Evolutionary conservation across 2,888 invertebrate genomes (phyloP).

Genomic region (Vesta saturnalis): DNA sequence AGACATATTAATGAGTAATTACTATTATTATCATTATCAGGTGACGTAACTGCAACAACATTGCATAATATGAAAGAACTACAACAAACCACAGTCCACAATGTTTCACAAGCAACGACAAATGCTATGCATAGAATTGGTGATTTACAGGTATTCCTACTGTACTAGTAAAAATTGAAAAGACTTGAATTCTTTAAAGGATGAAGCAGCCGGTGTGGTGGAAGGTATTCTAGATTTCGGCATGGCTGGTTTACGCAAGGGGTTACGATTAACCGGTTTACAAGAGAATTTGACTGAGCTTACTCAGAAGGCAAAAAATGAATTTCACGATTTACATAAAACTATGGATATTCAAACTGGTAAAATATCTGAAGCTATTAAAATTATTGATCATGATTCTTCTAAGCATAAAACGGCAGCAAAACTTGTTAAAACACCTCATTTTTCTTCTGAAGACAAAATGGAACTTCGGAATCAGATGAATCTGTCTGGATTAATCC

Average conservation of each 20-base stretch:
- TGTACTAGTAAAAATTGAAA: too few species aligned
- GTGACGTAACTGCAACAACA: conserved; percentile 57
- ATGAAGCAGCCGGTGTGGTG: conserved; percentile 73
- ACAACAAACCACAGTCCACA: conserved; percentile 66
- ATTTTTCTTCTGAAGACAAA: conserved; percentile 41
- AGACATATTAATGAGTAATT: not conserved
- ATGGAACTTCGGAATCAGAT: conserved; percentile 46
- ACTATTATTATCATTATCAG: conserved; percentile 46
- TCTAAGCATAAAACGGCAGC: conserved; percentile 24
- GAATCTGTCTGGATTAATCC: conserved; percentile 59
- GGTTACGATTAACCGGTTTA: conserved; percentile 68
- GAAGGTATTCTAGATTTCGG: conserved; percentile 72
- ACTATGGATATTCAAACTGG: conserved; percentile 13
- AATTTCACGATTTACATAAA: conserved; percentile 25
- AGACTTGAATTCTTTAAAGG: conserved; percentile 58
- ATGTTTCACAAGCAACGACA: conserved; percentile 61
- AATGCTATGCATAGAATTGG: conserved; percentile 71
- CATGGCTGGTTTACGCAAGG: conserved; percentile 70
- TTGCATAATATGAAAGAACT: conserved; percentile 65
- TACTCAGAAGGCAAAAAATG: conserved; percentile 30
- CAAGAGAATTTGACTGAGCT: conserved; percentile 62
- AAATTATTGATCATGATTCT: conserved; percentile 21
- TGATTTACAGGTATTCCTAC: conserved; percentile 67
- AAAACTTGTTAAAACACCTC: conserved; percentile 45
- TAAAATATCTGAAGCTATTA: conserved; percentile 20